Percentiles rank a stretch among this genome's conserved stretches.
Evolutionary conservation across 2,113 vertebrate species (phyloP).

Genomic region (Osmerus mordax): DNA sequence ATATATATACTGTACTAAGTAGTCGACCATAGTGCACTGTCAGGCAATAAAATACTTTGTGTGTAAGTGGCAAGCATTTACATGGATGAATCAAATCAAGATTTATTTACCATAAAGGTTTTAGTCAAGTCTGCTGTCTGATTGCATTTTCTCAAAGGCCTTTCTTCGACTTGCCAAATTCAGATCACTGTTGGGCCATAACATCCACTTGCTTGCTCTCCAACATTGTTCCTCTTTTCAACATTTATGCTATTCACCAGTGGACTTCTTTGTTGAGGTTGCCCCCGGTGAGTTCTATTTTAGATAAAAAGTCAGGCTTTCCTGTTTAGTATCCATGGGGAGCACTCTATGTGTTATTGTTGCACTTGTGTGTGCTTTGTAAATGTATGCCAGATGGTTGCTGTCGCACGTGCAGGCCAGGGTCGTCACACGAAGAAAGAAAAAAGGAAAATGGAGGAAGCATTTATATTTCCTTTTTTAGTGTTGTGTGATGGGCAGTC

Average conservation of each 20-base stretch:
- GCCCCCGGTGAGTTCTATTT: slow-evolving; percentile 60
- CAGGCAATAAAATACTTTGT: no score
- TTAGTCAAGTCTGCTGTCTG: neutral
- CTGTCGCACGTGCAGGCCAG: slow-evolving; percentile 43
- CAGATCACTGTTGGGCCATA: slow-evolving; percentile 19
- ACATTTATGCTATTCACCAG: slow-evolving; percentile 29
- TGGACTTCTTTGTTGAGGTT: slow-evolving; percentile 45
- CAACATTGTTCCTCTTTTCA: slow-evolving; percentile 54
- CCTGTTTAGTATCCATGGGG: slow-evolving; percentile 56
- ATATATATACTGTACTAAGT: no score
- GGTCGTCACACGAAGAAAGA: slow-evolving; percentile 29
- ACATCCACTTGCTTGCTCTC: slow-evolving; percentile 30
- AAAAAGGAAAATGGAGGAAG: slow-evolving; percentile 53
- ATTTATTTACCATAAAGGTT: no score
- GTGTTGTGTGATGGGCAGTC: slow-evolving; percentile 47
- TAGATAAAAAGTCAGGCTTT: slow-evolving; percentile 61
- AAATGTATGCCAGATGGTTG: slow-evolving; percentile 69
- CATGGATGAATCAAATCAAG: no score
- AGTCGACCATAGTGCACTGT: no score
- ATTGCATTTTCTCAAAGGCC: neutral
- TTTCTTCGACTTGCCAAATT: slow-evolving; percentile 29
- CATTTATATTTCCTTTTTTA: slow-evolving; percentile 43
- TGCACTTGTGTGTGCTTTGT: slow-evolving; percentile 59
- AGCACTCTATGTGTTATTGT: slow-evolving; percentile 61
- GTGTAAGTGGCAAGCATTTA: no score